A percentile compares a stretch with the other conserved stretches of the same genome.
Evolutionary conservation across 2,888 invertebrate species (phyloP).

Genomic region (Callimorpha dominula): DNA sequence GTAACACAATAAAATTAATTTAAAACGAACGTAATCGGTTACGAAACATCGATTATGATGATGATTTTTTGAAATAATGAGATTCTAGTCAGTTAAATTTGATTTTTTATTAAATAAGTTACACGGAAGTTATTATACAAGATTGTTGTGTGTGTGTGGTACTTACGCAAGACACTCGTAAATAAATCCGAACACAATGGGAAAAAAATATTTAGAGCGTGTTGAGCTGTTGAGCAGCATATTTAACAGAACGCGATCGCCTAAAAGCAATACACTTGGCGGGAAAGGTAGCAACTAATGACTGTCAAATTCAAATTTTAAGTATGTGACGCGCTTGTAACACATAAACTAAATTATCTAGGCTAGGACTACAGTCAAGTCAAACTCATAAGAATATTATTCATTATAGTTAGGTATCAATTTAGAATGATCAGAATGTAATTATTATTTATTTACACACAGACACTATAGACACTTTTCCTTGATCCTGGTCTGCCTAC

Average conservation of each 20-base stretch:
- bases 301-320: not conserved
- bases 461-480: too few relatives aligned
- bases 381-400: too few relatives aligned
- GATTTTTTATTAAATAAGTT: slow-evolving; percentile 22
- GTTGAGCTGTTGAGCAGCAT: slow-evolving; percentile 23
- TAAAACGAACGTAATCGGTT: slow-evolving; percentile 34
- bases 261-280: slow-evolving; percentile 31
- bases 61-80: slow-evolving; percentile 31
- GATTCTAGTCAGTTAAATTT: slow-evolving; percentile 18
- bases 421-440: too few relatives aligned
- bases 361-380: too few relatives aligned
- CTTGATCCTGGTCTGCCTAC: not conserved
- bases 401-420: too few relatives aligned
- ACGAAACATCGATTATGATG: slow-evolving; percentile 28
- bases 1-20: slow-evolving; percentile 18
- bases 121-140: slow-evolving; percentile 31
- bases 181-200: slow-evolving; percentile 30
- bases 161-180: slow-evolving; percentile 31
- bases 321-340: not conserved
- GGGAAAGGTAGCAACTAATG: slow-evolving; percentile 18
- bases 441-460: too few relatives aligned
- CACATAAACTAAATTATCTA: too few relatives aligned
- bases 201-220: slow-evolving; percentile 23
- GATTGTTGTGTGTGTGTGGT: slow-evolving; percentile 2
- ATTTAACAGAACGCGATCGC: slow-evolving; percentile 21